Percentiles rank a stretch among this genome's conserved stretches.
These are phyloP conservation scores for Antheraea mylitta DNA, from an alignment of 1,140 invertebrate genomes.

Conservation along the genomic window DNA sequence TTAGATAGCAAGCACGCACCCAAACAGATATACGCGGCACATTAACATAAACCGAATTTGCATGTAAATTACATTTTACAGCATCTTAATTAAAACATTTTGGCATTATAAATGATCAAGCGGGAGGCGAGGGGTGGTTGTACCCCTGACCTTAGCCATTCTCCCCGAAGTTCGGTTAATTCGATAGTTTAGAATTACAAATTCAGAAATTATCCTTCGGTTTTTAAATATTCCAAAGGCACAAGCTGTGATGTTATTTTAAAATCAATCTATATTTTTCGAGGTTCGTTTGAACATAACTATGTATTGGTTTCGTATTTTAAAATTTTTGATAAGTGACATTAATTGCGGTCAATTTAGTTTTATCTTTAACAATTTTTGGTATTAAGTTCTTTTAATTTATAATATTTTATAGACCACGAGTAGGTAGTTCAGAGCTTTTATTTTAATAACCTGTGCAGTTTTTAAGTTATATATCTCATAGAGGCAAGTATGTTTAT, in stretches of 20 bases:
- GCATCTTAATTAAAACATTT: conserved; percentile 81
- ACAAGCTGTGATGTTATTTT: not conserved
- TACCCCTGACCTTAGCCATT: conserved; percentile 54
- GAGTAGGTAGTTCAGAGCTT: too few relatives aligned
- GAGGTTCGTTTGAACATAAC: too few relatives aligned
- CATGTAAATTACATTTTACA: conserved; percentile 81
- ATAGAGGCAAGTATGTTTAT: too few relatives aligned
- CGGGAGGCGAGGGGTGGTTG: conserved; percentile 45
- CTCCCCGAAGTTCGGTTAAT: conserved; percentile 36
- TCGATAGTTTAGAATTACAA: conserved; percentile 51
- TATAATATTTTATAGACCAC: too few relatives aligned
- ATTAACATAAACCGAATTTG: conserved; percentile 81
- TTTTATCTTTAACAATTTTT: too few relatives aligned
- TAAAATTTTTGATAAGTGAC: too few relatives aligned
- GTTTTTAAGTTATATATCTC: too few relatives aligned
- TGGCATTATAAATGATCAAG: conserved; percentile 80
- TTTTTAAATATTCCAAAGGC: not conserved
- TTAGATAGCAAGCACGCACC: conserved; percentile 77
- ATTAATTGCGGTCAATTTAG: too few relatives aligned
- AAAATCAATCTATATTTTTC: not conserved
- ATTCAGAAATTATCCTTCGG: not conserved
- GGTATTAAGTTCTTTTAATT: too few relatives aligned
- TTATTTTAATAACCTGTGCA: too few relatives aligned
- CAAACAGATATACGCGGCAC: conserved; percentile 77
- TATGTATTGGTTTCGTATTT: too few relatives aligned